Evolutionary conservation across 2,797 vertebrate genomes (phyloP), one percentile per base, ranked within the genome.

Genomic region (Anguilla marmorata): DNA sequence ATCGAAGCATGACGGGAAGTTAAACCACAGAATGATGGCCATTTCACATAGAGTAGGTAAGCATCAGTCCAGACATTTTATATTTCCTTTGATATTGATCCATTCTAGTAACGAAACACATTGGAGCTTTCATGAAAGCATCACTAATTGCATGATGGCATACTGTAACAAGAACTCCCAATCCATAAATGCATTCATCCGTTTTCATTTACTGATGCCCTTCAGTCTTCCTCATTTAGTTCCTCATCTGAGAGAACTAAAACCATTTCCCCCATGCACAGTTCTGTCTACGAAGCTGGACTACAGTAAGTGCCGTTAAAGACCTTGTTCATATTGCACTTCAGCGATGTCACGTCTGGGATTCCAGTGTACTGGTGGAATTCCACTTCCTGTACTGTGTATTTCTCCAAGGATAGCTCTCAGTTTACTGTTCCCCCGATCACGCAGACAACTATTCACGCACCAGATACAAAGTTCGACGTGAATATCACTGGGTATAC

Each of bases 131-230:
- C 5, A 21, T 79, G 74, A 79, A 69, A 27, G 63, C 63, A 69
- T n/a, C 9, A 27, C 6, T 5, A 63, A 19, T 63, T 63, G 19
- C 19, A 27, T 9, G 63, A 27, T 69, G 63, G 27, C 24, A 27
- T 11, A 27, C 21, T 69, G 63, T 27, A 69, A 69, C 63, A 69
- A 69, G 63, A 69, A 27, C 63, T n/a, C 24, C 5, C n/a, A 69
- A 69, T 76, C 72, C 60, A 5, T n/a, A n/a, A 84, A 87, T 24
- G 66, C 66, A 76, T 63, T 52, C 50, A 37, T 79, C 66, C 69
- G 79, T 85, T n/a, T 88, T 33, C 30, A 82, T n/a, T 48, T 82
- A 50, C 45, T 48, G 79, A 82, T 45, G 45, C n/a, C 21, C 45
- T 82, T 24, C 21, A 82, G 45, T 82, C 7, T 24, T 48, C 19